Conservation (phyloP, 2,113 vertebrate genomes). For the Uria aalge region DNA sequence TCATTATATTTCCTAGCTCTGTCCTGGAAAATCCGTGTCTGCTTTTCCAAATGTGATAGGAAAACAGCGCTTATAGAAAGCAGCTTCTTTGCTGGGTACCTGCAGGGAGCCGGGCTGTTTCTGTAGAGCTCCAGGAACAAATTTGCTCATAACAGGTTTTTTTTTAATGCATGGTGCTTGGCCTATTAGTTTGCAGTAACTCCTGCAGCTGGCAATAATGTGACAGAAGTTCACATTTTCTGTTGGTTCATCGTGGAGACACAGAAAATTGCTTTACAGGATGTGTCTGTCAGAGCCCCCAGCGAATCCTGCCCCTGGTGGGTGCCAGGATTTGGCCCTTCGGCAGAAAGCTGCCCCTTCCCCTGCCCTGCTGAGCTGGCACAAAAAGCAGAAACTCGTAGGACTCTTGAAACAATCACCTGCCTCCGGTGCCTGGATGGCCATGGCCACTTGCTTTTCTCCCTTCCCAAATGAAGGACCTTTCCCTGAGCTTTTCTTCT, state of each 20-base stretch:
- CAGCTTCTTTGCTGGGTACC: neutral
- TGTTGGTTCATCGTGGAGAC: neutral
- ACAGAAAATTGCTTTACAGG: neutral
- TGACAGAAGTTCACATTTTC: neutral
- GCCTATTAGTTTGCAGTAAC: neutral
- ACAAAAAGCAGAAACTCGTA: neutral
- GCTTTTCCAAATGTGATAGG: neutral
- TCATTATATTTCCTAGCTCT: neutral
- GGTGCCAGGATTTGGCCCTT: neutral
- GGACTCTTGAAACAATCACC: neutral
- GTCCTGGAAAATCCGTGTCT: neutral
- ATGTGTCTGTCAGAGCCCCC: neutral
- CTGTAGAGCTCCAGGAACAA: neutral
- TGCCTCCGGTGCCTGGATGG: neutral
- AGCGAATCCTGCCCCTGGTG: neutral
- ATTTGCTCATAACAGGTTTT: neutral
- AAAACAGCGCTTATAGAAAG: neutral
- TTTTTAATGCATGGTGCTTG: neutral
- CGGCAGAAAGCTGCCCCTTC: neutral
- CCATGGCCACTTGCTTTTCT: neutral
- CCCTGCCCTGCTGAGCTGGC: neutral
- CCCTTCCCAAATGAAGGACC: accelerated
- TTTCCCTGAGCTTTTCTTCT: neutral
- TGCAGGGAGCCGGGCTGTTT: neutral
- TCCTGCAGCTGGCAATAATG: neutral